A percentile compares a stretch with the other conserved stretches of the same genome.
Conservation (phyloP, 2,888 invertebrate species). For the Marasmarcha lunaedactyla region DNA sequence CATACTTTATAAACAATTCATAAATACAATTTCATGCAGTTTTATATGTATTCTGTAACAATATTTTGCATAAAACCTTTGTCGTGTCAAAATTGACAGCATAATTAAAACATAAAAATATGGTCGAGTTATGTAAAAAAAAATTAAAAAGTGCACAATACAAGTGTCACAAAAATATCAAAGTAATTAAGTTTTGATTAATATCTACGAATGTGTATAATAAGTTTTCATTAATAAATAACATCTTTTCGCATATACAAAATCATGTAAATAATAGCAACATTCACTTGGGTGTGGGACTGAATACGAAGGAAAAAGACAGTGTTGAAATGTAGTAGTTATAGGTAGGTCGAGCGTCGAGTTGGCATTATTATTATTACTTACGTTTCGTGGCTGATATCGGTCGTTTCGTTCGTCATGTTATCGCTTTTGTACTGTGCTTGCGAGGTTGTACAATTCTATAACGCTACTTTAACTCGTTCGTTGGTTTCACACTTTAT, state of each 20-base stretch:
- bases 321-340: constrained; percentile 55
- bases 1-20: no score
- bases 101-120: no score
- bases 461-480: constrained; percentile 38
- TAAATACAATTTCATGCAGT: no score
- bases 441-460: constrained; percentile 44
- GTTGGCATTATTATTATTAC: constrained; percentile 58
- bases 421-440: constrained; percentile 4
- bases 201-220: no score
- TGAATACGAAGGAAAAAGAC: constrained; percentile 32
- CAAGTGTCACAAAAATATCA: no score
- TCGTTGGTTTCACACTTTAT: constrained; percentile 25
- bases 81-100: no score
- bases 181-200: no score
- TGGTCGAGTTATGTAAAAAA: neutral
- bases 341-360: constrained; percentile 64
- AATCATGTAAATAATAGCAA: constrained; percentile 27
- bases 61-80: no score
- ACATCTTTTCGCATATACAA: no score
- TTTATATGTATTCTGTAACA: no score
- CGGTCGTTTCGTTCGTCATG: constrained; percentile 21
- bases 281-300: constrained; percentile 55
- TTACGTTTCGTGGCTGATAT: constrained; percentile 26
- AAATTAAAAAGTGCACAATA: neutral
- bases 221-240: no score